phyloP scores from a whole-genome alignment of 2,888 invertebrate species.

The Pyrgus malvae region DNA sequence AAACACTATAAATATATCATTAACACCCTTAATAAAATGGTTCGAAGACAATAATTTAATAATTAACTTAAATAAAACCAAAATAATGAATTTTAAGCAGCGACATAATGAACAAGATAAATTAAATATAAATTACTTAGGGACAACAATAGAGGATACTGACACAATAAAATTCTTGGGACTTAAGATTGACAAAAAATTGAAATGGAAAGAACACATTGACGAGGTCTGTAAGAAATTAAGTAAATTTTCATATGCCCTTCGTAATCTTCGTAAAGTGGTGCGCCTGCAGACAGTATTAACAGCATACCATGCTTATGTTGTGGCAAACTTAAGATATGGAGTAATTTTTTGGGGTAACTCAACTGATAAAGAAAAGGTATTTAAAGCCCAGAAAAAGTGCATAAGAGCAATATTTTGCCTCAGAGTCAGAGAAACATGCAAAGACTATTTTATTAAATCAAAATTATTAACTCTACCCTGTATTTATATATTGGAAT shows the following conservation, averaged over 20 bases:
- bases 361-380: neutral
- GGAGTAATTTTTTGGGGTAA: neutral
- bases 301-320: neutral
- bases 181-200: neutral
- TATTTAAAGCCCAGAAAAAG: too few relatives aligned
- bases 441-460: neutral
- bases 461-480: neutral
- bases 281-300: neutral
- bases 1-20: neutral
- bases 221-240: neutral
- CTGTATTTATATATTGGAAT: neutral
- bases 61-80: constrained; percentile 1
- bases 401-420: neutral
- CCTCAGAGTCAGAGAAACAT: neutral
- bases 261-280: neutral
- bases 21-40: neutral
- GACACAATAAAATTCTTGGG: neutral
- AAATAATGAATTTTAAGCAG: neutral
- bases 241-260: neutral
- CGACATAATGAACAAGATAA: neutral
- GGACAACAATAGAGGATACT: neutral
- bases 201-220: neutral
- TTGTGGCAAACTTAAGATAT: neutral
- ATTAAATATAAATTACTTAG: neutral
- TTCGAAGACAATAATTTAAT: neutral